Base-by-base conservation (phyloP, 2,888 invertebrate genomes). In the Athalia cordata region DNA sequence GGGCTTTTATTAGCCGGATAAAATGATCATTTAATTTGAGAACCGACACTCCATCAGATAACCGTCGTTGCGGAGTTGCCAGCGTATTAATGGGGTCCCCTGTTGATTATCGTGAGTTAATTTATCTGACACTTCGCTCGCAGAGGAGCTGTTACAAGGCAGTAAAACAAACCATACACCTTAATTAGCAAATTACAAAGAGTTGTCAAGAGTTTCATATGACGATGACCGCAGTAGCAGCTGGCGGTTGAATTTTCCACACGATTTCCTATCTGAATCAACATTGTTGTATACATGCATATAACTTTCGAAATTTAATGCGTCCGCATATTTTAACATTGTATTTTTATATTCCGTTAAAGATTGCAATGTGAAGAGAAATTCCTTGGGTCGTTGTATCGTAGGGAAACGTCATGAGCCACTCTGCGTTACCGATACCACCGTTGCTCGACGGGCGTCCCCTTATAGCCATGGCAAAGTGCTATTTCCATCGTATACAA, bases 171-270 rank as follows among this genome's bases (percentile, higher is more conserved):
- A 75, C 52, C 72, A 62, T 75, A 75, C 64, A 75, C 15, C 62
- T 75, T 45, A 59, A 75, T 75, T 75, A 75, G 75, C 62, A 75
- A 75, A 75, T 75, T 75, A 62, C 62, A 62, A 49, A 72, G 57
- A 72, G 57, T 59, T 55, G 55, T 49, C 67, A 7, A 29, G 29
- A 29, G 29, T 29, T 29, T 29, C 29, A 15, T 29, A 50, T 5
- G 47, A 4, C 65, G 4, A 2, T 9, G 55, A 11, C 9, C n/a
- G 11, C 13, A 7, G 13, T 4, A 68, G 9, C 4, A 68, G 68
- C 29, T 68, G 66, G 49, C 47, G 49, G 11, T 62, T 62, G 43
- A 43, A 15, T 15, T 15, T 67, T 7, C 45, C 2, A 8, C 13
- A 50, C 29, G 2, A 11, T 47, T 66, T 13, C 29, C 52, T 9